These are phyloP conservation scores for Poeciliopsis paucimaculata DNA, from an alignment of 2,797 vertebrate genomes.

Conservation along the genomic window DNA sequence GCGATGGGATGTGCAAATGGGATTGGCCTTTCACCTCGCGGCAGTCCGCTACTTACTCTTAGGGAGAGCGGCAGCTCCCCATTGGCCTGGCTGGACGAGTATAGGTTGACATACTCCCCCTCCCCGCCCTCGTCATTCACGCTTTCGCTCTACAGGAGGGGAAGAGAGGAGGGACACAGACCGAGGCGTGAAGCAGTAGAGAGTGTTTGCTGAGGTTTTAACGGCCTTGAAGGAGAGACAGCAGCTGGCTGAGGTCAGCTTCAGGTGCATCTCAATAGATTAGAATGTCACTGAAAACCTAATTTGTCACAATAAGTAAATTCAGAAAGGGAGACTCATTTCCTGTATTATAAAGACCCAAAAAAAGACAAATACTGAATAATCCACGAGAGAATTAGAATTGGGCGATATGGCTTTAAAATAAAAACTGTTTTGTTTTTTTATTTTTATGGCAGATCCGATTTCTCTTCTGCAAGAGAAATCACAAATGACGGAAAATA, in stretches of 20 bases:
- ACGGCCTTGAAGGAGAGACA: slow-evolving; percentile 36
- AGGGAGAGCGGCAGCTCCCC: slow-evolving; percentile 87
- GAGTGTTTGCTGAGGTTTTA: slow-evolving; percentile 44
- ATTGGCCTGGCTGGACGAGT: slow-evolving; percentile 92
- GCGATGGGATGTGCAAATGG: slow-evolving; percentile 56
- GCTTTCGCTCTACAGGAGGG: slow-evolving; percentile 90
- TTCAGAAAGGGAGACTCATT: not conserved
- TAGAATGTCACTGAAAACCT: not conserved
- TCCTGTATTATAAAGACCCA: not conserved
- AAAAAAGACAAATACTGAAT: not conserved
- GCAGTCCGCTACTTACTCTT: slow-evolving; percentile 90
- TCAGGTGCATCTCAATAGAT: not conserved
- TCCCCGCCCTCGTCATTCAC: slow-evolving; percentile 90
- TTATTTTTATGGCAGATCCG: no score
- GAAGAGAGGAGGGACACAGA: slow-evolving; percentile 74
- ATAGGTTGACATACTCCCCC: slow-evolving; percentile 97
- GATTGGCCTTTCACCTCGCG: slow-evolving; percentile 61
- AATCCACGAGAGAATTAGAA: not conserved
- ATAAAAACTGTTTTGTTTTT: no score
- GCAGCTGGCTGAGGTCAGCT: slow-evolving; percentile 38
- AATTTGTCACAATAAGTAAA: not conserved
- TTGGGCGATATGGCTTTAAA: no score
- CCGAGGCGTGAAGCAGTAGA: slow-evolving; percentile 8
- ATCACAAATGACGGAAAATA: no score
- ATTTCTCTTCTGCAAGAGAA: no score